A percentile compares a stretch with the other conserved stretches of the same genome.
phyloP scores from a whole-genome alignment of 2,888 invertebrate genomes.

The Abrostola triplasia region DNA sequence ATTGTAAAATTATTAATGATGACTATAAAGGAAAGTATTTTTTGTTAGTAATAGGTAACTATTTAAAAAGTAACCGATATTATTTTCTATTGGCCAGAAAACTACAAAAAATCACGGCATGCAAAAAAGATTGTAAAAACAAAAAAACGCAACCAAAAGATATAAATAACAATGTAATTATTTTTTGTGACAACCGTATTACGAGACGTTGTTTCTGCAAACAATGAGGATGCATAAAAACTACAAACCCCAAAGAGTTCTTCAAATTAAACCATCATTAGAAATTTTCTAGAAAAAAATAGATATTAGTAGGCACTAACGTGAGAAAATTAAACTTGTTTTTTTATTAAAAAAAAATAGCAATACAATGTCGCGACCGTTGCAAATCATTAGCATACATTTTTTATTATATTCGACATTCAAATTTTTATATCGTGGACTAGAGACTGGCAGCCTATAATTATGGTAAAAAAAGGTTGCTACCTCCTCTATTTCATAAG shows the following conservation, averaged over 20 bases:
- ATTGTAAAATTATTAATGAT: too few species aligned
- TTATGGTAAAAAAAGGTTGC: slow-evolving; percentile 78
- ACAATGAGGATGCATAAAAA: slow-evolving; percentile 74
- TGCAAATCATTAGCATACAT: slow-evolving; percentile 82
- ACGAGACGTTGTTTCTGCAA: slow-evolving; percentile 86
- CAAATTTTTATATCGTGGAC: slow-evolving; percentile 52
- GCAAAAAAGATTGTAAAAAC: slow-evolving; percentile 27
- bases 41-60: neutral
- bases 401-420: slow-evolving; percentile 66
- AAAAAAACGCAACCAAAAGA: slow-evolving; percentile 68
- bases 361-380: slow-evolving; percentile 75
- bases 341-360: slow-evolving; percentile 72
- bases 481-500: slow-evolving; percentile 69
- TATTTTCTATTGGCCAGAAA: too few species aligned
- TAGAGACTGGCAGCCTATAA: slow-evolving; percentile 76
- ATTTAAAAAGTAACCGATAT: neutral
- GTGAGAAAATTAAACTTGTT: slow-evolving; percentile 85
- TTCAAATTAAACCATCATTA: slow-evolving; percentile 88
- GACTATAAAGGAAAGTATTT: too few species aligned
- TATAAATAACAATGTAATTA: slow-evolving; percentile 85
- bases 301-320: slow-evolving; percentile 71
- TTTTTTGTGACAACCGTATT: slow-evolving; percentile 86
- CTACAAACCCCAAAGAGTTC: slow-evolving; percentile 87
- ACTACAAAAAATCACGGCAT: too few species aligned
- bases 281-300: slow-evolving; percentile 79